phyloP scores from a whole-genome alignment of 2,797 vertebrate species.

The Nyctibius grandis region DNA sequence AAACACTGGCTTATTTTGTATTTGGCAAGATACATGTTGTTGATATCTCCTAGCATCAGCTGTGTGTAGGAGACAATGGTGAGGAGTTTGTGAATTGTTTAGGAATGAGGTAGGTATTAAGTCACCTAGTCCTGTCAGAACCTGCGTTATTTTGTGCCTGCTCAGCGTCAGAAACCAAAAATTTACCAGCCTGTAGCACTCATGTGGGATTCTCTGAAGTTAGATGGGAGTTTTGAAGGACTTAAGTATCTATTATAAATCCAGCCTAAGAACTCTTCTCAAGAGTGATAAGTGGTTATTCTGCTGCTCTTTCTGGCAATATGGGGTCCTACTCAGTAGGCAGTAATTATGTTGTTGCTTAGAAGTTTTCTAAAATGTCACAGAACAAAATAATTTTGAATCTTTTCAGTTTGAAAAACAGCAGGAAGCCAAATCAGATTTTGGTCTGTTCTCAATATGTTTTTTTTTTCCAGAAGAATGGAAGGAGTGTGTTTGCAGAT shows the following conservation, averaged over 20 bases:
- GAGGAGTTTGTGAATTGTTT: background rate
- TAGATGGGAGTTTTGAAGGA: background rate
- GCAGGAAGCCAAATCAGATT: background rate
- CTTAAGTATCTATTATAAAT: background rate
- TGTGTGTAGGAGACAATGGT: background rate
- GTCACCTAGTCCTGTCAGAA: background rate
- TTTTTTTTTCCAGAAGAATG: background rate
- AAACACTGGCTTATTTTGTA: background rate
- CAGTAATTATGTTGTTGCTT: background rate
- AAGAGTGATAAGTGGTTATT: background rate
- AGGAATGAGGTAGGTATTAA: background rate
- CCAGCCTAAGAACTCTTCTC: background rate
- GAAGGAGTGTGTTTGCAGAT: background rate
- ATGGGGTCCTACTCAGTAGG: background rate
- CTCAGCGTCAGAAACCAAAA: background rate
- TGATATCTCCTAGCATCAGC: background rate
- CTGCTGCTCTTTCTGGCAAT: background rate
- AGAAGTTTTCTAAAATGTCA: background rate
- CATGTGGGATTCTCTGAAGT: background rate
- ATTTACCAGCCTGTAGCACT: background rate
- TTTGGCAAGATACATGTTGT: fast-evolving
- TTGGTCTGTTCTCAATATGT: background rate
- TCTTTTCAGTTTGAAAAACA: background rate
- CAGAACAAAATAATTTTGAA: background rate
- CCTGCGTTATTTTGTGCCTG: background rate